Evolutionary conservation across 1,140 invertebrate species (phyloP), one percentile per base, ranked within the genome.

Genomic region (Phymastichus coffea): DNA sequence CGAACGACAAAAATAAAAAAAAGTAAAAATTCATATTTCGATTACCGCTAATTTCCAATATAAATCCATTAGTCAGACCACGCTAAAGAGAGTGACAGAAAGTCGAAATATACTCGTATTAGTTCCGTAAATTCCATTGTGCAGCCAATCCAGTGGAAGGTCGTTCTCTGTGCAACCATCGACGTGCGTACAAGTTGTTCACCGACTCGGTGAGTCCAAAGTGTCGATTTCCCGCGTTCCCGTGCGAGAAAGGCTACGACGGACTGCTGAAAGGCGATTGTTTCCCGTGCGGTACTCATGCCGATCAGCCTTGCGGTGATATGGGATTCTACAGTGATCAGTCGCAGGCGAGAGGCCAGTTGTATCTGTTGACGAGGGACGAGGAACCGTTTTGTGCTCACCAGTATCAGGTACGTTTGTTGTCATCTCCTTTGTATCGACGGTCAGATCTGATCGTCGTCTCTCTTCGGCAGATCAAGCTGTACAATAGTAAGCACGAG

Each of bases 241-340:
- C 90, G 1, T 97, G 94, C 67, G 83, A 88, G 4, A 52, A 63
- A 17, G 88, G 86, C 46, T 96, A 94, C 76, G 93, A 95, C 49
- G 87, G 89, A 61, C 92, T 94, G 64, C 72, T 93, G 12, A 83
- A 84, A 38, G 92, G 92, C 33, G 82, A 86, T 23, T 90, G 88
- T 69, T 89, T 90, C 64, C 84, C 85, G 2, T 92, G 89, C 69
- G 69, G 66, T 63, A 66, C 44, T 58, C 68, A 66, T 57, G 66
- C 43, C 57, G n/a, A n/a, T n/a, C 73, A 80, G n/a, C 72, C 82
- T 3, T 97, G 94, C 73, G 91, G 91, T 12, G 90, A 92, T 70
- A 97, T 98, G 94, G 95, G 95, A 1, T 97, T 94, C 78, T 94
- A 95, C 74, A 92, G 94, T 2, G 89, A 95, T 74, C 78, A 86